phyloP scores from a whole-genome alignment of 2,888 invertebrate species.

The Heliconius charithonia region DNA sequence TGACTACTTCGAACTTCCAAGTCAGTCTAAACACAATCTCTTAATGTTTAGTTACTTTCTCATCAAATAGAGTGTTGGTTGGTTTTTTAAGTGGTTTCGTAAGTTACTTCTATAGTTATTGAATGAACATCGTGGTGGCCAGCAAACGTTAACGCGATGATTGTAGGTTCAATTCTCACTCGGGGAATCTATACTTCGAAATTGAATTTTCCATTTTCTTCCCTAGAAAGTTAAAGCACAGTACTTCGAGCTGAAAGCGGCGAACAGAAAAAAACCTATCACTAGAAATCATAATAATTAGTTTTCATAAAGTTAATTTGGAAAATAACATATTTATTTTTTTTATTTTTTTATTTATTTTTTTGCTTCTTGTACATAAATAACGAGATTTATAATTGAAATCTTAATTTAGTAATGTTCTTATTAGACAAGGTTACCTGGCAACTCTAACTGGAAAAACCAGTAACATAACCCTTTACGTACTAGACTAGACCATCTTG shows the following conservation, averaged over 20 bases:
- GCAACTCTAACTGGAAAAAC: conserved; percentile 8
- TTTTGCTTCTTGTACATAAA: not conserved
- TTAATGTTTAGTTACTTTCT: not conserved
- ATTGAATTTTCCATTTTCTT: too few relatives aligned
- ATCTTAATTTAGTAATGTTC: not conserved
- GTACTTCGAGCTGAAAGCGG: too few relatives aligned
- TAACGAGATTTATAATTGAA: conserved; percentile 4
- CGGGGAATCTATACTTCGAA: too few relatives aligned
- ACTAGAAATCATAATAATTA: too few relatives aligned
- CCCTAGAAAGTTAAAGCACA: too few relatives aligned
- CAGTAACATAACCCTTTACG: not conserved
- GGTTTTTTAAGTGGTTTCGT: not conserved
- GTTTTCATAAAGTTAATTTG: too few relatives aligned
- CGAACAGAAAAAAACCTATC: too few relatives aligned
- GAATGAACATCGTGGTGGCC: too few relatives aligned
- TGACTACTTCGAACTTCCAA: conserved; percentile 10
- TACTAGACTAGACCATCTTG: not conserved
- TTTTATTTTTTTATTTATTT: too few relatives aligned
- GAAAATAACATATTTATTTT: too few relatives aligned
- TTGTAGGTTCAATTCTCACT: too few relatives aligned
- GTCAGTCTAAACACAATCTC: not conserved
- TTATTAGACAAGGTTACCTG: not conserved
- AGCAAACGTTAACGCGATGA: not conserved
- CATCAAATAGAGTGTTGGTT: not conserved
- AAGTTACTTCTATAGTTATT: not conserved